Evolutionary conservation across 2,888 invertebrate genomes (phyloP), one percentile per base, ranked within the genome.

Genomic region (Agrochola lota): DNA sequence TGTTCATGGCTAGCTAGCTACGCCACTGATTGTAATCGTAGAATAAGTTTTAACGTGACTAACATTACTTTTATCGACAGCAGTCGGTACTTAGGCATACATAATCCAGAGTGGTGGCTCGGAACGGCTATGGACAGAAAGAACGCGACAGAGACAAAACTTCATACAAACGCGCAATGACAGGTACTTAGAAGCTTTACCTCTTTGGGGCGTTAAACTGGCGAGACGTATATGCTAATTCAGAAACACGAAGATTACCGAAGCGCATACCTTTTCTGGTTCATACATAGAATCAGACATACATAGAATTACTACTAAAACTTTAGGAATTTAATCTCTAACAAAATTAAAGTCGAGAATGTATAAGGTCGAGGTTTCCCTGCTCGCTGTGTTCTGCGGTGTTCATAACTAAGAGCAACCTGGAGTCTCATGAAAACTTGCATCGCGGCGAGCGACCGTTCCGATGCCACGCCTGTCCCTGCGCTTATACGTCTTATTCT

Each of bases 371-470:
- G 71, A 92, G 91, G 69, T 94, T 83, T 74, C 68, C 87, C 0
- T 96, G 96, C 85, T 64, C 77, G 15, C 79, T 88, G 72, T 96
- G 96, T 69, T 90, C 94, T 0, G 95, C 94, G 1, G 85, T 86
- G 78, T 95, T 94, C 91, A 74, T 78, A 46, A 88, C 90, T 9
- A 90, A 88, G 77, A 80, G 64, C 15, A 90, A 90, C 40, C 86
- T 95, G 71, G 72, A 73, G 52, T 88, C 95, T 2, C 96, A 96
- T 83, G 86, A 88, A 88, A 87, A 91, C 81, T 78, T 93, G 77
- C 96, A 96, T 89, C 88, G 85, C 3, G 96, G 95, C 5, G 77
- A 90, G 83, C 91, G 96, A 0, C 96, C 96, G 0, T 94, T 82
- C 92, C 90, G 84, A 26, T 96, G 96, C 82, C 59, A 85, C 11